Evolutionary conservation across 1,140 invertebrate genomes (phyloP), one percentile per base, ranked within the genome.

Genomic region (Caenorhabditis brenneri): DNA sequence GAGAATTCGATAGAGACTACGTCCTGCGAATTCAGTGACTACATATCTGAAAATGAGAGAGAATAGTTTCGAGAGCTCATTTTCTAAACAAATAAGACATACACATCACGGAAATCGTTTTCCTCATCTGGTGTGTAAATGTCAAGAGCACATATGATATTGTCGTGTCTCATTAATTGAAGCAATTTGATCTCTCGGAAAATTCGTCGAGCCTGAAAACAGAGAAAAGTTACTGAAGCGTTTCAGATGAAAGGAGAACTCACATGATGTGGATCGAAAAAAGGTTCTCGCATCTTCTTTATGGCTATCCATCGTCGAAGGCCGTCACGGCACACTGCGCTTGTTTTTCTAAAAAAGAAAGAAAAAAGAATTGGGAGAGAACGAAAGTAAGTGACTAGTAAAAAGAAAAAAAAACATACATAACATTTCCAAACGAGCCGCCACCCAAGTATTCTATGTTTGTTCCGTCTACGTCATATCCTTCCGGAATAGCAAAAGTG

Each of bases 371-470:
- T 91, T 55, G 51, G 15, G 82, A n/a, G 46, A 48, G 16, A 55
- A n/a, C n/a, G n/a, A n/a, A n/a, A n/a, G n/a, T n/a, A n/a, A n/a
- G n/a, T n/a, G n/a, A n/a, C n/a, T n/a, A 4, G 24, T 22, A 15
- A 12, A 51, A 80, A 48, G 22, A 79, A 1, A 22, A 3, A 15
- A 29, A 42, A 81, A 86, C 89, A 88, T 80, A 90, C 89, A 91
- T 88, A n/a, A 91, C 89, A 87, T 91, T 90, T 19, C 89, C 89
- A 78, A 91, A 90, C 36, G 84, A 87, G 9, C 89, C 89, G 15
- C 88, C 88, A 49, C 89, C 88, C 42, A 90, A 36, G 55, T 90
- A 91, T 39, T 88, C 89, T 27, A 82, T 55, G 58, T 84, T 85
- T 15, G 53, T 48, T 24, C 19, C 9, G 22, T 80, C 39, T 0